Base-by-base conservation (phyloP, 2,113 vertebrate genomes). In the Bungarus multicinctus region DNA sequence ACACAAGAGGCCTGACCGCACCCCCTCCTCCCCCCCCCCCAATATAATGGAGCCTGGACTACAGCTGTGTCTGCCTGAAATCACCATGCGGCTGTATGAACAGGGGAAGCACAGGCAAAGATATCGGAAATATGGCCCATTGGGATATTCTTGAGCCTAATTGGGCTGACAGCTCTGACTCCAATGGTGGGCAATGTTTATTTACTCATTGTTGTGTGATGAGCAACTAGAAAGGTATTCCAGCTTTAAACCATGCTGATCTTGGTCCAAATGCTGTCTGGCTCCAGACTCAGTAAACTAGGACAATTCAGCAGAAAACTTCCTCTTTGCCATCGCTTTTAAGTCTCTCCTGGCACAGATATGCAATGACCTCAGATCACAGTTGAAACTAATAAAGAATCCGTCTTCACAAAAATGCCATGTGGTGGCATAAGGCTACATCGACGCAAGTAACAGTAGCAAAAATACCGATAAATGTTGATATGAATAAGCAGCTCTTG, bases 151-250 rank as follows among this genome's bases (percentile, higher is more conserved):
- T 96, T 93, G 89, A 95, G 97, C 96, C 97, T 98, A 98, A 98
- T 98, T 98, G 98, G 97, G 97, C 97, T 98, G 98, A 98, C 98
- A 99, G 98, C 97, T 97, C 96, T 97, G 97, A 97, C 98, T 97
- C 96, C 88, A 95, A 90, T 96, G 97, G 96, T 97, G 95, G 96
- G 94, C 96, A 95, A 94, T 98, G 98, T 98, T 98, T 98, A 98
- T 98, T 98, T 98, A 98, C 97, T 98, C 98, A 98, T 98, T 98
- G 98, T 98, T 97, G 96, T 94, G 87, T 91, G 94, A 98, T 98
- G 98, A 98, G 97, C 98, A 97, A 98, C 95, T 93, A 98, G 98
- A 98, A 98, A 98, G 98, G 98, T 98, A 97, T 97, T 97, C 97
- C 95, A 97, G 97, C 96, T 95, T 94, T 90, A 96, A 96, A 91